A percentile compares a stretch with the other conserved stretches of the same genome.
Conservation (phyloP, 2,113 vertebrate species). For the Mormyrus lacerda region DNA sequence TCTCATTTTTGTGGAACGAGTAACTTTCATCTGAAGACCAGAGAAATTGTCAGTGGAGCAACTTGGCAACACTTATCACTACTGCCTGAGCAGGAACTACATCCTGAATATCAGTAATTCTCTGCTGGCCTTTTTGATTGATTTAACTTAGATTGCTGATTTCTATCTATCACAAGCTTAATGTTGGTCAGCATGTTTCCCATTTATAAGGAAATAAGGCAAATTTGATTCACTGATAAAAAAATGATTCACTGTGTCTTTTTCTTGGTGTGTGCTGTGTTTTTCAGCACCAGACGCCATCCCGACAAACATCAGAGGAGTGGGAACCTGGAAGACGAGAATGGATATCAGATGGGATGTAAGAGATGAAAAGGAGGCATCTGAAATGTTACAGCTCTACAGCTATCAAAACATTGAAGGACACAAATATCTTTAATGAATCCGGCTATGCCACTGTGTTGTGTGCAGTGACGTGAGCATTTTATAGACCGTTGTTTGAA, state of each 20-base stretch:
- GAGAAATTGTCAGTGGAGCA: neutral
- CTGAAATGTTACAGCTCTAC: neutral
- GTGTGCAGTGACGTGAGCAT: neutral
- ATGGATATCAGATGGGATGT: constrained; percentile 98
- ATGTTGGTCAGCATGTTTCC: neutral
- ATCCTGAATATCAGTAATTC: neutral
- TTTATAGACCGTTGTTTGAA: neutral
- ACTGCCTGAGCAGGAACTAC: neutral
- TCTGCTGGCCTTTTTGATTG: no score
- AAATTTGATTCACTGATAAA: no score
- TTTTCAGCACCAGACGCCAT: constrained; percentile 84
- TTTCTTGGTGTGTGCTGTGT: constrained; percentile 3
- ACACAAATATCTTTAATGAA: neutral
- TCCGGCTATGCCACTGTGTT: neutral
- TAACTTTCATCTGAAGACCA: neutral
- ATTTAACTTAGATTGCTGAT: no score
- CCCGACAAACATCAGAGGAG: constrained; percentile 78
- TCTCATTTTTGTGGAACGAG: neutral
- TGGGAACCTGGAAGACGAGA: constrained; percentile 87
- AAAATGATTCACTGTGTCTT: neutral
- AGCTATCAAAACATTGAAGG: neutral
- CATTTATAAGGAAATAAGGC: neutral
- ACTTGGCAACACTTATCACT: neutral
- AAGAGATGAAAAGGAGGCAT: constrained; percentile 27
- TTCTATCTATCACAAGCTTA: no score